These are phyloP conservation scores for Leptoteleia sp. DNA, from an alignment of 1,140 invertebrate species.

Conservation along the genomic window DNA sequence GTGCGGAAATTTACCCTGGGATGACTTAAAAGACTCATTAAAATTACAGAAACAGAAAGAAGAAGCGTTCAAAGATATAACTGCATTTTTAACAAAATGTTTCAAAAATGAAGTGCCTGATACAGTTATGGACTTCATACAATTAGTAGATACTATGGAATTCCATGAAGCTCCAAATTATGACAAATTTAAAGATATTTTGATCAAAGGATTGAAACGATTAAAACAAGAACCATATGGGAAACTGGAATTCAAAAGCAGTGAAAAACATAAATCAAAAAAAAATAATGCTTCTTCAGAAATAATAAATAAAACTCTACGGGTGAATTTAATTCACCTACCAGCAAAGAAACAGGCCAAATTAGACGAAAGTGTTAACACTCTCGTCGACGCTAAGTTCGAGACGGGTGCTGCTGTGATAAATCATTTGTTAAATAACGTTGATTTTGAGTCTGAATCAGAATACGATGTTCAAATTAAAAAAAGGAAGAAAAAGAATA, in stretches of 20 bases:
- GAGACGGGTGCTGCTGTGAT: constrained; percentile 71
- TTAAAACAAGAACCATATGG: constrained; percentile 71
- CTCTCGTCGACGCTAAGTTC: constrained; percentile 73
- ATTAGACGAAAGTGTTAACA: constrained; percentile 72
- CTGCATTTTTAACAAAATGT: constrained; percentile 83
- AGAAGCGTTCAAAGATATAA: constrained; percentile 85
- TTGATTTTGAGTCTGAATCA: constrained; percentile 75
- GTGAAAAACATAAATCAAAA: constrained; percentile 9
- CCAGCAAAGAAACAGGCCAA: constrained; percentile 14
- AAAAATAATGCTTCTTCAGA: background rate
- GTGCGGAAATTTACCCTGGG: constrained; percentile 91
- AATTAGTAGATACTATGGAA: constrained; percentile 67
- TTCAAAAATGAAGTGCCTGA: constrained; percentile 82
- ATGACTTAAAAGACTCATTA: constrained; percentile 84
- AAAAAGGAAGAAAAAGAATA: constrained; percentile 63
- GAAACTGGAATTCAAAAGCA: constrained; percentile 73
- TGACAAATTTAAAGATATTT: constrained; percentile 73
- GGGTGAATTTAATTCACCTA: constrained; percentile 49
- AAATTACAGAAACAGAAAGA: constrained; percentile 88
- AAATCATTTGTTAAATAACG: constrained; percentile 67
- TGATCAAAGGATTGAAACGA: constrained; percentile 72
- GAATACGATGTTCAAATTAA: constrained; percentile 78
- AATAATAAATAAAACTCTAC: background rate
- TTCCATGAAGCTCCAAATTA: constrained; percentile 76
- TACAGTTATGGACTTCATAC: constrained; percentile 71